A percentile compares a stretch with the other conserved stretches of the same genome.
Conservation (phyloP, 2,113 vertebrate genomes). For the Hassar affinis region DNA sequence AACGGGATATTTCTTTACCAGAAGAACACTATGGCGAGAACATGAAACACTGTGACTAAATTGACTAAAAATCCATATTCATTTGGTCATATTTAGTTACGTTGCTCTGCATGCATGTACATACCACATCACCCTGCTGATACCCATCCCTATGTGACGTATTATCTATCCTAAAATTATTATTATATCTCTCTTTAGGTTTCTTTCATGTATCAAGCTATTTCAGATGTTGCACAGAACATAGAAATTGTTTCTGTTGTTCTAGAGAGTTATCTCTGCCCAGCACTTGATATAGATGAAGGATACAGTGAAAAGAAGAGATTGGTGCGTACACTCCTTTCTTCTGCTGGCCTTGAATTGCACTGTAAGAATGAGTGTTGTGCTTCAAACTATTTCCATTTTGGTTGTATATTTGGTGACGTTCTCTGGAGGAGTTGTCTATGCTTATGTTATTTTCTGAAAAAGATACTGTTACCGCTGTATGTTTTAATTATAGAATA, state of each 20-base stretch:
- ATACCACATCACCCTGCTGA: neutral
- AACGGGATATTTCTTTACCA: slow-evolving; percentile 2
- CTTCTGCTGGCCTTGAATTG: slow-evolving; percentile 69
- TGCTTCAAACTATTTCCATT: slow-evolving; percentile 68
- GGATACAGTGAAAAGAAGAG: slow-evolving; percentile 67
- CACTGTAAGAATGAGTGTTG: slow-evolving; percentile 68
- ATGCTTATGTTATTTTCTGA: neutral
- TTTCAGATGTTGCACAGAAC: neutral
- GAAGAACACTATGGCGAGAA: neutral
- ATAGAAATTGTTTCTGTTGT: slow-evolving; percentile 11
- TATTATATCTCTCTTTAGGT: slow-evolving; percentile 31
- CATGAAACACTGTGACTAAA: neutral
- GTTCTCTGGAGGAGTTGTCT: neutral
- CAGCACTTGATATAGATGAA: slow-evolving; percentile 67
- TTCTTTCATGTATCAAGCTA: slow-evolving; percentile 11
- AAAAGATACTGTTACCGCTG: slow-evolving; percentile 5
- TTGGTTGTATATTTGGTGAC: slow-evolving; percentile 55
- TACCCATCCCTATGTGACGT: neutral
- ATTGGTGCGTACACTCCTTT: slow-evolving; percentile 64
- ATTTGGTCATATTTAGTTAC: neutral
- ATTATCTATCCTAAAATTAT: no score
- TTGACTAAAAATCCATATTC: neutral
- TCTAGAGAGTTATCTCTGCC: slow-evolving; percentile 64
- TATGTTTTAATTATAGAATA: neutral
- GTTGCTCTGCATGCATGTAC: neutral